These are phyloP conservation scores for Halichoerus grypus DNA, from an alignment of 2,113 vertebrate genomes.

Conservation along the genomic window DNA sequence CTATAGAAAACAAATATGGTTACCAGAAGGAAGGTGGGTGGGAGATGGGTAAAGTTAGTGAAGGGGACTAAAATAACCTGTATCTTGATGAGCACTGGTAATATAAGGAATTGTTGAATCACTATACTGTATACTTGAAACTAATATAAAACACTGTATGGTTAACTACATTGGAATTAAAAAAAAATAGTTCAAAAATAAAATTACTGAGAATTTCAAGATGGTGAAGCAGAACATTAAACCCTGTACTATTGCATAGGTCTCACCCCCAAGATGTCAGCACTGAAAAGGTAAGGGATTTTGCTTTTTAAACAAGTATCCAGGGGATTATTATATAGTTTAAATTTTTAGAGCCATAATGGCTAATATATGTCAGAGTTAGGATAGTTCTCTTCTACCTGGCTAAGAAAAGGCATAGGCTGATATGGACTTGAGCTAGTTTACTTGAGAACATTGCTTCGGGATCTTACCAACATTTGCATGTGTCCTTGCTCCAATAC, in stretches of 20 bases:
- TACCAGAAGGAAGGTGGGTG: background rate
- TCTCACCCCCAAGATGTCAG: background rate
- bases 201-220: background rate
- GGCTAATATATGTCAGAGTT: background rate
- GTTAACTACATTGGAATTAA: background rate
- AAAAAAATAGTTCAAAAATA: background rate
- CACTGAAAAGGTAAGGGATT: background rate
- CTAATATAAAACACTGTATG: background rate
- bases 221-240: background rate
- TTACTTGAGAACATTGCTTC: slow-evolving; percentile 6
- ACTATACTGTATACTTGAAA: background rate
- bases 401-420: background rate
- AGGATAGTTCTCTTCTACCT: background rate
- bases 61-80: background rate
- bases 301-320: background rate
- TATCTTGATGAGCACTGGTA: background rate
- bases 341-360: background rate
- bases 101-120: background rate
- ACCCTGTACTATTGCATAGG: background rate
- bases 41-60: background rate
- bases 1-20: background rate
- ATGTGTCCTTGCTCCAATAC: background rate
- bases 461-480: background rate
- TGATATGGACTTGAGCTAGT: background rate
- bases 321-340: background rate